Percentiles rank a stretch among this genome's conserved stretches.
phyloP scores from a whole-genome alignment of 2,888 invertebrate species.

The Daptonema setosum region DNA sequence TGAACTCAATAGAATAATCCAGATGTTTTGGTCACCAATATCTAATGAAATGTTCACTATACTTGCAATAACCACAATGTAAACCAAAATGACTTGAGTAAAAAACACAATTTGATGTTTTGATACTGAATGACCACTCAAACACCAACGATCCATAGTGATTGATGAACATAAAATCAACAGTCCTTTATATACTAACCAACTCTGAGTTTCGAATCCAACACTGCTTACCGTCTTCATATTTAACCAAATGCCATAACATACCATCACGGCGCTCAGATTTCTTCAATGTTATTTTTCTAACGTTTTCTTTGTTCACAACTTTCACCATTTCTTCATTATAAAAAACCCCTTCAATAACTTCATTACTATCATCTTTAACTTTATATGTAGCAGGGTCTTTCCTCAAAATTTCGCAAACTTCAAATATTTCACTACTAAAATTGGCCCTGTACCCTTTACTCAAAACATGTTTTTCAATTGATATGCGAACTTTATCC shows the following conservation, averaged over 20 bases:
- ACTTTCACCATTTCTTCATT: neutral
- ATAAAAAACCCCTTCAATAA: conserved; percentile 1
- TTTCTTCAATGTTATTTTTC: neutral
- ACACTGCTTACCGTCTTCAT: neutral
- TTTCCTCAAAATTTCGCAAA: neutral
- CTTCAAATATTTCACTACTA: no score
- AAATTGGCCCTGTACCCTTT: conserved; percentile 2
- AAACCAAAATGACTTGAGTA: neutral
- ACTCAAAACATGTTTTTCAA: neutral
- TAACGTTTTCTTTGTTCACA: neutral
- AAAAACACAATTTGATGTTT: neutral
- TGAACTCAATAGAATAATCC: neutral
- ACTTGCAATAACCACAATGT: neutral
- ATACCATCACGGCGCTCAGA: neutral
- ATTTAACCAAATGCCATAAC: neutral
- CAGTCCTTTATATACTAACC: neutral
- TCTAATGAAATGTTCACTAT: neutral
- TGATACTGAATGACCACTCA: neutral
- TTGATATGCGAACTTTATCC: conserved; percentile 1
- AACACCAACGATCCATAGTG: neutral
- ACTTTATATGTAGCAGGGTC: neutral
- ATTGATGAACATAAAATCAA: neutral
- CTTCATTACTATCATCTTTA: neutral
- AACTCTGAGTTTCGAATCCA: neutral
- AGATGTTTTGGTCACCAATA: neutral